A percentile compares a stretch with the other conserved stretches of the same genome.
Evolutionary conservation across 2,888 invertebrate species (phyloP).

Genomic region (Zeuzera pyrina): DNA sequence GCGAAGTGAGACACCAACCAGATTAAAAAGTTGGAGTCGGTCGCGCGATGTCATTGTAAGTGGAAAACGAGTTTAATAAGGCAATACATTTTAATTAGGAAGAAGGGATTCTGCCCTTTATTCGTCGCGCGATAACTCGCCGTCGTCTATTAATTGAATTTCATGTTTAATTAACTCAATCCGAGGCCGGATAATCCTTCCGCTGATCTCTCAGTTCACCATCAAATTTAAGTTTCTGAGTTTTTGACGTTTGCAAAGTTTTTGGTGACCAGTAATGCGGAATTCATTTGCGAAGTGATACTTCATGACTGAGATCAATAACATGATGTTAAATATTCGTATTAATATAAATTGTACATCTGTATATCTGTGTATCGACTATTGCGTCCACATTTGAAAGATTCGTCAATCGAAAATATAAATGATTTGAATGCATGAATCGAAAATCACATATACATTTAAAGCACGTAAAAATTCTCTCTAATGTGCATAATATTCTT

Average conservation of each 20-base stretch:
- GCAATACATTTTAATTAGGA: slow-evolving; percentile 74
- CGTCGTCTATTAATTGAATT: slow-evolving; percentile 70
- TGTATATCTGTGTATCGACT: too few relatives aligned
- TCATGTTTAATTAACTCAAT: slow-evolving; percentile 70
- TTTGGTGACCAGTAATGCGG: too few relatives aligned
- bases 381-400: too few relatives aligned
- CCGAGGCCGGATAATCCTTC: slow-evolving; percentile 53
- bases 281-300: too few relatives aligned
- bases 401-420: too few relatives aligned
- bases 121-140: slow-evolving; percentile 67
- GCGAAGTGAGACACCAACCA: slow-evolving; percentile 48
- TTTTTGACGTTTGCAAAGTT: slow-evolving; percentile 35
- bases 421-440: too few relatives aligned
- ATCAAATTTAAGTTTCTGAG: slow-evolving; percentile 42
- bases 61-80: slow-evolving; percentile 73
- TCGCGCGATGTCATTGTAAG: slow-evolving; percentile 69
- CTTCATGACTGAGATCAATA: too few relatives aligned
- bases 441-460: too few relatives aligned
- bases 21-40: slow-evolving; percentile 72
- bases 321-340: too few relatives aligned
- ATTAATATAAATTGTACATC: too few relatives aligned
- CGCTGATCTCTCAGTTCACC: slow-evolving; percentile 43
- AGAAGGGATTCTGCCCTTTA: slow-evolving; percentile 66
- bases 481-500: too few relatives aligned
- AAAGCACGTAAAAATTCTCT: too few relatives aligned